Evolutionary conservation across 2,888 invertebrate species (phyloP).

Genomic region (Zaprionus lineosus): DNA sequence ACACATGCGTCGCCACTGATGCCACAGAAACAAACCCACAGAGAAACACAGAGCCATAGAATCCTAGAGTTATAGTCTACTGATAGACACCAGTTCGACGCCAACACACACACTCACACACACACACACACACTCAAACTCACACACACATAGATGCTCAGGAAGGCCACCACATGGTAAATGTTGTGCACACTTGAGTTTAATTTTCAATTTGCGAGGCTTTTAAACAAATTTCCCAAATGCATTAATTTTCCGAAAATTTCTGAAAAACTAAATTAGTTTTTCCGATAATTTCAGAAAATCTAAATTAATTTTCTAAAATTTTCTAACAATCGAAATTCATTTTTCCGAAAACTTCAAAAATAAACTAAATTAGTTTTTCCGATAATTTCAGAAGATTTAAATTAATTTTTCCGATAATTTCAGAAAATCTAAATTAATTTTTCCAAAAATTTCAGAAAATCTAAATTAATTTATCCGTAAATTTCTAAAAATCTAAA

Average conservation of each 20-base stretch:
- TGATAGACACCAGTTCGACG: slow-evolving; percentile 42
- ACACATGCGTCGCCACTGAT: slow-evolving; percentile 43
- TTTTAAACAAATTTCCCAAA: slow-evolving; percentile 16
- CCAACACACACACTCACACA: slow-evolving; percentile 4
- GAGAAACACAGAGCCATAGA: slow-evolving; percentile 24
- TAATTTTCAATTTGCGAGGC: slow-evolving; percentile 12
- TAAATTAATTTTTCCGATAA: too few species aligned
- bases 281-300: too few species aligned
- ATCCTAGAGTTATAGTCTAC: slow-evolving; percentile 45
- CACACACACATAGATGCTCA: background rate
- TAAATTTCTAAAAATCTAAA: too few species aligned
- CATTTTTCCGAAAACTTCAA: too few species aligned
- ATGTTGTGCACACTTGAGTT: slow-evolving; percentile 14
- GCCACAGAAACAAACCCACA: slow-evolving; percentile 34
- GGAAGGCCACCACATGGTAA: slow-evolving; percentile 28
- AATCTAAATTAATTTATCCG: too few species aligned
- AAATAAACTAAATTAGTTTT: too few species aligned
- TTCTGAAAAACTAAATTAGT: background rate
- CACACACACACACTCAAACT: slow-evolving; percentile 3
- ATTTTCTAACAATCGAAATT: background rate
- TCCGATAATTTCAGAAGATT: too few species aligned
- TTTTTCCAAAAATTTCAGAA: too few species aligned
- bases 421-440: too few species aligned
- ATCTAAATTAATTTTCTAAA: too few species aligned
- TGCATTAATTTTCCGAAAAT: background rate